Base-by-base conservation (phyloP, 1,140 invertebrate genomes). In the Hycleus cichorii region DNA sequence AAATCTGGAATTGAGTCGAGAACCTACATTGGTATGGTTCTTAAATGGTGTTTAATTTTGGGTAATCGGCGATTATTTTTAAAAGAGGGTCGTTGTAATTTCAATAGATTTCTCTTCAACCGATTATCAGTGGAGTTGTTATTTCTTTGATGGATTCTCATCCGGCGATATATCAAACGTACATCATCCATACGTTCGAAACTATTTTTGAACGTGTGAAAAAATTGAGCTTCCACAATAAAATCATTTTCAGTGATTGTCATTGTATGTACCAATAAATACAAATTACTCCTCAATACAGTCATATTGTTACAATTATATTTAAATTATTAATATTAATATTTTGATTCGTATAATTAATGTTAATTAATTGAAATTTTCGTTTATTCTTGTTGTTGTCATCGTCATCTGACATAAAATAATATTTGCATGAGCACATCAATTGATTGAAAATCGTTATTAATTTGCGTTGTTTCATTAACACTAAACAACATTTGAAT, bases 241-340 rank as follows among this genome's bases (percentile, higher is more conserved):
- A 61, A 72, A 56, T 69, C 71, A 58, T 46, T 47, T 53, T 72
- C 66, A 24, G 70, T 70, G 42, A 74, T 66, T 7, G 71, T 72
- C 65, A 74, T 70, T 40, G 72, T 74, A 58, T 74, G 72, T 53
- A 74, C 65, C 53, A 74, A 49, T 47, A 74, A 55, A 57, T 65
- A 69, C 64, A 66, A 60, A 45, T 44, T 59, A 49, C 6, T 49
- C 18, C 18, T 43, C 11, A 24, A 38, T 8, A 47, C 40, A 42
- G 45, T 48, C 44, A 59, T 58, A 10, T 11, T 32, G 11, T 40
- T 39, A 11, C 3, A 45, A 18, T 27, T 32, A 32, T 32, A 32
- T 5, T 32, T 32, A 32, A 32, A 5, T 32, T 2, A 32, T 32
- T 32, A 32, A 4, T 32, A 32, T 32, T 18, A 32, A 32, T 32